These are phyloP conservation scores for Drymonia ruficornis DNA, from an alignment of 2,888 invertebrate species.

Conservation along the genomic window DNA sequence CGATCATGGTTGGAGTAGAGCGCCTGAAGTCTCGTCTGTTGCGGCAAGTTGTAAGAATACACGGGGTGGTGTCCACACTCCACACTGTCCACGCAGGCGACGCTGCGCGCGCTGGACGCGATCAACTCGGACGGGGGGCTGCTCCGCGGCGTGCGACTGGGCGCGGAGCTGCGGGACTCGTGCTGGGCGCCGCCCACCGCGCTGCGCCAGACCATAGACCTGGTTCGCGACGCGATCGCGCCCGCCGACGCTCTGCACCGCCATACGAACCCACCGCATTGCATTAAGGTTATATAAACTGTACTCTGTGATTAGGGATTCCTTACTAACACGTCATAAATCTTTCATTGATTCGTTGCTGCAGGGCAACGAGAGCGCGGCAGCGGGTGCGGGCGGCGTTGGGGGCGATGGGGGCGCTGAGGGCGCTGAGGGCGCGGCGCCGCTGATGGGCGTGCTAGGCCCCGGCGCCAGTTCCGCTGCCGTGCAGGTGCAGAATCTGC, in stretches of 20 bases:
- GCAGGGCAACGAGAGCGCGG: conserved; percentile 4
- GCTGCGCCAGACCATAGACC: conserved; percentile 90
- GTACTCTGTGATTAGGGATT: no score
- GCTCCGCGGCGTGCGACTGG: conserved; percentile 82
- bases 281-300: neutral
- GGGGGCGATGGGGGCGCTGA: no score
- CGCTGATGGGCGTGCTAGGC: conserved; percentile 89
- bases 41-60: no score
- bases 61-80: no score
- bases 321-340: neutral
- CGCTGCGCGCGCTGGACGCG: conserved; percentile 85
- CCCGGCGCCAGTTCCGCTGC: conserved; percentile 90
- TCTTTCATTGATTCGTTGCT: neutral
- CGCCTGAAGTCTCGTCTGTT: no score
- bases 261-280: neutral
- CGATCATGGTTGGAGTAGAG: no score
- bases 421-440: conserved; percentile 42
- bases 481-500: conserved; percentile 89
- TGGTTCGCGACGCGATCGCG: conserved; percentile 88
- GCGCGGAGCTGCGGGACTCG: conserved; percentile 90
- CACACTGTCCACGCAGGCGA: conserved; percentile 61
- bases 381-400: no score
- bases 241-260: conserved; percentile 42
- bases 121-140: conserved; percentile 86
- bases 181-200: conserved; percentile 94